phyloP scores from a whole-genome alignment of 2,888 invertebrate species.

The Augiades crinisus region DNA sequence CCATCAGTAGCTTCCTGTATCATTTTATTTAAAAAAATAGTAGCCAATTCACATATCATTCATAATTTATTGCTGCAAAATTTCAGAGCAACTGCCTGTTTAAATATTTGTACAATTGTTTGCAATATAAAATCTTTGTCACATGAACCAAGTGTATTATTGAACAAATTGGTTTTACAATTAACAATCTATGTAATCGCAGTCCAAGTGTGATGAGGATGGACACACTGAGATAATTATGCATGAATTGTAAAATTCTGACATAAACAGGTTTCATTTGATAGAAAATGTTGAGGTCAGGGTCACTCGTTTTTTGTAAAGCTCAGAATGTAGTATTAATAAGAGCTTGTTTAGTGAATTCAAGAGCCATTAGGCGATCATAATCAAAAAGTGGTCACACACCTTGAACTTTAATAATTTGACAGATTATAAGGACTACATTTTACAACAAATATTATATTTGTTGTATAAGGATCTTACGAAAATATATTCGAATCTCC shows the following conservation, averaged over 20 bases:
- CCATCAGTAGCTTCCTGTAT: too few species aligned
- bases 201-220: background rate
- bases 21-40: too few species aligned
- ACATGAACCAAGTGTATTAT: too few species aligned
- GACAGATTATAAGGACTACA: background rate
- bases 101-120: too few species aligned
- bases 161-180: too few species aligned
- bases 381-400: background rate
- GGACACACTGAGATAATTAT: background rate
- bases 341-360: background rate
- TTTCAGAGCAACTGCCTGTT: too few species aligned
- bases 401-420: constrained; percentile 18
- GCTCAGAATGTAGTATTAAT: background rate
- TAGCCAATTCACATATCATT: too few species aligned
- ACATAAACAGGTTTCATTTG: constrained; percentile 41
- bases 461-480: background rate
- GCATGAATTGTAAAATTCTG: background rate
- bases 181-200: too few species aligned
- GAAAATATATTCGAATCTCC: too few species aligned
- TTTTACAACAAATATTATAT: too few species aligned
- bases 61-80: too few species aligned
- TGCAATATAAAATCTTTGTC: too few species aligned
- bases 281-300: constrained; percentile 51
- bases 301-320: constrained; percentile 34
- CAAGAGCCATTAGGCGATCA: constrained; percentile 4